These are phyloP conservation scores for Stomatorhinus walkeri DNA, from an alignment of 2,797 vertebrate genomes.

Conservation along the genomic window DNA sequence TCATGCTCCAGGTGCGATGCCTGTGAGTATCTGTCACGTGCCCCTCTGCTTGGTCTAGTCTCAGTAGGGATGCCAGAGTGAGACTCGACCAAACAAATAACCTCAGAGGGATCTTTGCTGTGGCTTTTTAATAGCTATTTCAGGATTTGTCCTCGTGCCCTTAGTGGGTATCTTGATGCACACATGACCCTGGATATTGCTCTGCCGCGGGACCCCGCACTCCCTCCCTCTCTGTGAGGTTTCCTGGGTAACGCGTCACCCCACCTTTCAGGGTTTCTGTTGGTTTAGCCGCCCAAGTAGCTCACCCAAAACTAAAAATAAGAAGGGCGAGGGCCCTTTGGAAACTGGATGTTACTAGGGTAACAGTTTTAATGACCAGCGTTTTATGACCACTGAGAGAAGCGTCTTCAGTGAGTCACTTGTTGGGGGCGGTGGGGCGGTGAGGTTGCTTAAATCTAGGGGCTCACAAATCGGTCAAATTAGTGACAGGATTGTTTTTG, in stretches of 20 bases:
- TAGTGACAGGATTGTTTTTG: neutral
- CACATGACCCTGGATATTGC: neutral
- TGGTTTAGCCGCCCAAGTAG: neutral
- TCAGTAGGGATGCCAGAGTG: neutral
- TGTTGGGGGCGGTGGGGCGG: neutral
- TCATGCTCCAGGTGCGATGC: neutral
- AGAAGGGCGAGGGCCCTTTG: neutral
- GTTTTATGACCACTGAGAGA: neutral
- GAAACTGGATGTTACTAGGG: neutral
- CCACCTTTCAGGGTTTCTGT: neutral
- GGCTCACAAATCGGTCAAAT: constrained; percentile 4
- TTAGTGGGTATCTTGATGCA: neutral
- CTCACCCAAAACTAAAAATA: neutral
- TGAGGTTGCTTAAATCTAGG: neutral
- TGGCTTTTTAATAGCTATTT: neutral
- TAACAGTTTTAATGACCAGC: neutral
- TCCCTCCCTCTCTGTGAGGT: neutral
- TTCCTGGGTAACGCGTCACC: neutral
- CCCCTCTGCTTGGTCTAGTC: neutral
- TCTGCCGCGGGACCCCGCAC: neutral
- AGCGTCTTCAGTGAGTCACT: neutral
- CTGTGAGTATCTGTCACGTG: neutral
- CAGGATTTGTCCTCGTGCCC: neutral
- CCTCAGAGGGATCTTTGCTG: neutral
- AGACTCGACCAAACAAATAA: neutral